A percentile compares a stretch with the other conserved stretches of the same genome.
phyloP scores from a whole-genome alignment of 53 echinoderm and acorn worm genomes.

The Crossaster papposus region DNA sequence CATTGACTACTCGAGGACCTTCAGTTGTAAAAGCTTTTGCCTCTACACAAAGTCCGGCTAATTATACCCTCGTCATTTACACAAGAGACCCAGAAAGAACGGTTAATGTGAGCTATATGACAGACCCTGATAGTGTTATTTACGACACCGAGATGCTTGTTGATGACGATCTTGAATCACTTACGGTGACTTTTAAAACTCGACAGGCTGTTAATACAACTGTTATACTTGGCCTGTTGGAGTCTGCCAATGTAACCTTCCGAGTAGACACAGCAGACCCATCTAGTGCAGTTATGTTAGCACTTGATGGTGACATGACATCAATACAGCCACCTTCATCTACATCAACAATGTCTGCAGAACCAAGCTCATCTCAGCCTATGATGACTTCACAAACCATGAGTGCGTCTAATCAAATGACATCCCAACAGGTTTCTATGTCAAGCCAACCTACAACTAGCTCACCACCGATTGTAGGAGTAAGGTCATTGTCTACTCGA shows the following conservation, averaged over 20 bases:
- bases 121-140: neutral
- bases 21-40: conserved; percentile 6
- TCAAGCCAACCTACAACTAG: neutral
- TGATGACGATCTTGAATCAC: neutral
- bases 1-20: conserved; percentile 13
- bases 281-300: neutral
- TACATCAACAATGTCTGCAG: neutral
- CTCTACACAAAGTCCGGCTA: conserved; percentile 19
- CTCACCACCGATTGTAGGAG: neutral
- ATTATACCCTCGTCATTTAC: conserved; percentile 22
- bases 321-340: neutral
- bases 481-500: neutral
- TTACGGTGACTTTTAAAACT: conserved; percentile 1
- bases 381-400: neutral
- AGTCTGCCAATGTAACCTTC: conserved; percentile 14
- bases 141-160: neutral
- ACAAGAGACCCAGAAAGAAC: conserved; percentile 11
- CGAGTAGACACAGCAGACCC: conserved; percentile 25
- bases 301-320: neutral
- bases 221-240: neutral
- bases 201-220: neutral
- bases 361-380: neutral
- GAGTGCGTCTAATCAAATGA: neutral
- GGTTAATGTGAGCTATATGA: neutral
- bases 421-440: neutral